phyloP scores from a whole-genome alignment of 1,140 invertebrate genomes.

The Euwallacea similis region DNA sequence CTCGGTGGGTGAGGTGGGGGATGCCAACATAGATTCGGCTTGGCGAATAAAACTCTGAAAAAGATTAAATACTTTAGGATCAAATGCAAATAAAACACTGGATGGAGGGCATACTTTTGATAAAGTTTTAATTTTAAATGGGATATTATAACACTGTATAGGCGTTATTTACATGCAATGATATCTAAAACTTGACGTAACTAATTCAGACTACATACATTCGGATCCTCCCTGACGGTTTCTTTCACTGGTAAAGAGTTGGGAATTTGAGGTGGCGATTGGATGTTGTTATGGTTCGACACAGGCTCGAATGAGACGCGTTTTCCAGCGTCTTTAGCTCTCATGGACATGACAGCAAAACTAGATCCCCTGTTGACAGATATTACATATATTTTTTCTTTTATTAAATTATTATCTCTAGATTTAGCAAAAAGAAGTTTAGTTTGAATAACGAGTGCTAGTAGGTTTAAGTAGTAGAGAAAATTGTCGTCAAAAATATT shows the following conservation, averaged over 20 bases:
- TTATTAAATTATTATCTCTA: no score
- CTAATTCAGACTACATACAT: constrained; percentile 61
- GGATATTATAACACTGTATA: no score
- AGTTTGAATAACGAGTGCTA: no score
- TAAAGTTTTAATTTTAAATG: background rate
- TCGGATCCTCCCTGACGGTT: constrained; percentile 75
- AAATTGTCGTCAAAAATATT: no score
- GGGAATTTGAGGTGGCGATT: constrained; percentile 53
- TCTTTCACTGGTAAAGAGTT: constrained; percentile 55
- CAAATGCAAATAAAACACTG: background rate
- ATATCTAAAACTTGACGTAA: background rate
- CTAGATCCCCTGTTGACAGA: constrained; percentile 67
- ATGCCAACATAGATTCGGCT: constrained; percentile 74
- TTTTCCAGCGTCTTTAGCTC: constrained; percentile 55
- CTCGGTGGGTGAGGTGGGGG: constrained; percentile 69
- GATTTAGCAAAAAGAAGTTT: no score
- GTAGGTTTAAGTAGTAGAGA: no score
- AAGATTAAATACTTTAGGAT: constrained; percentile 13
- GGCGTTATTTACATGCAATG: no score
- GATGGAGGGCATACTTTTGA: background rate
- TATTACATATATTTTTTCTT: no score
- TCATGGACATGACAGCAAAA: constrained; percentile 76
- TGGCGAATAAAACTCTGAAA: constrained; percentile 78
- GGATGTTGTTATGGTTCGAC: constrained; percentile 42
- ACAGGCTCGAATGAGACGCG: constrained; percentile 52